phyloP scores from a whole-genome alignment of 2,888 invertebrate species.

The Coenonympha arcania region DNA sequence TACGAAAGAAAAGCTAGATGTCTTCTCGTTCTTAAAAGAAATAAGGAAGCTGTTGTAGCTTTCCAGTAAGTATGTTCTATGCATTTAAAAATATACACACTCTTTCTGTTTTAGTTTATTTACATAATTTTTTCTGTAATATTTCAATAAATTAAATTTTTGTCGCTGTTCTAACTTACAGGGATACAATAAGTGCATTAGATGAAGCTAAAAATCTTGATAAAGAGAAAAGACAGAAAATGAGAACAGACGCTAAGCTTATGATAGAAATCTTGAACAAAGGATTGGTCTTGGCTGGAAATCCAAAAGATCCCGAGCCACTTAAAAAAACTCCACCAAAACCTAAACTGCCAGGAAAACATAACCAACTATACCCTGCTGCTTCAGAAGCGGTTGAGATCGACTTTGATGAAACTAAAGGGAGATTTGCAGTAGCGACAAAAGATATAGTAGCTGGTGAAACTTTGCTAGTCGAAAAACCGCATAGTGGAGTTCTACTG shows the following conservation, averaged over 20 bases:
- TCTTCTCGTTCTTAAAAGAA: constrained; percentile 78
- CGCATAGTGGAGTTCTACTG: constrained; percentile 81
- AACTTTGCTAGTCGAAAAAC: constrained; percentile 80
- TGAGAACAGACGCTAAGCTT: constrained; percentile 78
- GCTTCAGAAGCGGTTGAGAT: constrained; percentile 78
- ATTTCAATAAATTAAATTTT: too few relatives aligned
- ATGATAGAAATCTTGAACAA: constrained; percentile 81
- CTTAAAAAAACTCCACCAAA: constrained; percentile 51
- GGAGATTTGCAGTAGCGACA: constrained; percentile 82
- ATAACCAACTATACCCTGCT: constrained; percentile 65
- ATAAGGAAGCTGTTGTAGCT: constrained; percentile 76
- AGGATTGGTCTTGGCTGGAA: constrained; percentile 69
- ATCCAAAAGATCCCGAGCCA: constrained; percentile 54
- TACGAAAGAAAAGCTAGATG: constrained; percentile 83
- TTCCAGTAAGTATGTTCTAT: constrained; percentile 75
- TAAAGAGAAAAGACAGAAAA: constrained; percentile 75
- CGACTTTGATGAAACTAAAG: constrained; percentile 75
- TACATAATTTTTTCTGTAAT: too few relatives aligned
- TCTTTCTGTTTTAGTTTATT: too few relatives aligned
- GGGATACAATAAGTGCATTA: constrained; percentile 78
- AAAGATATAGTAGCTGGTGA: constrained; percentile 82
- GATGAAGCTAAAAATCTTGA: constrained; percentile 78
- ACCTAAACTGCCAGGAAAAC: constrained; percentile 60
- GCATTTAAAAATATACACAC: too few relatives aligned
- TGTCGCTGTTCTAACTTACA: too few relatives aligned